phyloP scores from a whole-genome alignment of 1,140 invertebrate species.

The Coelopa frigida region DNA sequence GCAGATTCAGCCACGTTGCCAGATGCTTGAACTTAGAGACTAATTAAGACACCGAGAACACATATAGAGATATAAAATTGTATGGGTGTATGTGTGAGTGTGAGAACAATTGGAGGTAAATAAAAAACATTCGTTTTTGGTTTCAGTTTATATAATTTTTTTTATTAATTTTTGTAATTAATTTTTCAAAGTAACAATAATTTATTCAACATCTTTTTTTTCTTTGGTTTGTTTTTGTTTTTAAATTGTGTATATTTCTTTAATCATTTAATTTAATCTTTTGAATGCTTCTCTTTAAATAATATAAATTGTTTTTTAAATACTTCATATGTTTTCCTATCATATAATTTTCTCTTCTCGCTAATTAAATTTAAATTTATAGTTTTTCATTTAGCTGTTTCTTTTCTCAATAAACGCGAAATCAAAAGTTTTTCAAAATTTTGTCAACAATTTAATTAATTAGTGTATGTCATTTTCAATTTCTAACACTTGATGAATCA shows the following conservation, averaged over 20 bases:
- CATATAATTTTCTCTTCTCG: constrained; percentile 6
- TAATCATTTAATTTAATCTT: constrained; percentile 1
- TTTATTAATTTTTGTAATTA: constrained; percentile 15
- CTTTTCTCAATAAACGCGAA: no score
- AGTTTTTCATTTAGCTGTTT: constrained; percentile 9
- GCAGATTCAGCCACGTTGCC: no score
- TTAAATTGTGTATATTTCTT: constrained; percentile 9
- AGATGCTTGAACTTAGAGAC: not conserved
- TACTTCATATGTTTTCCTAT: constrained; percentile 1
- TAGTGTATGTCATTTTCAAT: no score
- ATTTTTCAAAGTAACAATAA: constrained; percentile 22
- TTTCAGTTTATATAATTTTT: constrained; percentile 18
- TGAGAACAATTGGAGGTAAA: constrained; percentile 8
- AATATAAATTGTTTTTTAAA: constrained; percentile 4
- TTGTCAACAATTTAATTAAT: no score
- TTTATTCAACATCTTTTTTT: constrained; percentile 17
- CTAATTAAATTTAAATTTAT: constrained; percentile 5
- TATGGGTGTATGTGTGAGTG: not conserved
- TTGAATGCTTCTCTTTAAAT: constrained; percentile 1
- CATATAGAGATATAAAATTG: not conserved
- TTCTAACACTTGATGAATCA: no score
- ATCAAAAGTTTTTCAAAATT: no score
- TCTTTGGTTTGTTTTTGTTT: constrained; percentile 12
- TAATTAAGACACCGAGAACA: not conserved
- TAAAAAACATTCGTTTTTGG: constrained; percentile 11